Evolutionary conservation across 2,888 invertebrate genomes (phyloP).

Genomic region (Incurvaria masculella): DNA sequence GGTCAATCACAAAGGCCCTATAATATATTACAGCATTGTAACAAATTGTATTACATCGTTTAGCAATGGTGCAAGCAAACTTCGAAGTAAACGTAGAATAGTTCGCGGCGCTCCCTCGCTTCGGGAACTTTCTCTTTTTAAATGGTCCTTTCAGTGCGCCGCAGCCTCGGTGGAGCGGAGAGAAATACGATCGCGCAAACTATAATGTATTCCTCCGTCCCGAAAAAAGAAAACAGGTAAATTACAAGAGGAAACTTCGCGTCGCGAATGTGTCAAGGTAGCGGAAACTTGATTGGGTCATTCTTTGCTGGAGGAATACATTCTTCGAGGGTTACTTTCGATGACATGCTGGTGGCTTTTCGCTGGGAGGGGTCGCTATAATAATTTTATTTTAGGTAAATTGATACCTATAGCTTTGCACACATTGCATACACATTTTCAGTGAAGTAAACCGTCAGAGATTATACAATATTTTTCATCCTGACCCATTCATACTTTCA

Average conservation of each 20-base stretch:
- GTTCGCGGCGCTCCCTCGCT: neutral
- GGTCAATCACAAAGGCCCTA: too few species aligned
- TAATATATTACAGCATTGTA: too few species aligned
- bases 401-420: too few species aligned
- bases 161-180: constrained; percentile 35
- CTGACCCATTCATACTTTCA: too few species aligned
- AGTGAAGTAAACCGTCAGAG: too few species aligned
- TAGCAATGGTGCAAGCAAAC: too few species aligned
- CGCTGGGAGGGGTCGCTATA: too few species aligned
- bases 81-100: too few species aligned
- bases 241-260: constrained; percentile 20
- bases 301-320: neutral
- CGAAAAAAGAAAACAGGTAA: constrained; percentile 30
- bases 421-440: too few species aligned
- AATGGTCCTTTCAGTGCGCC: constrained; percentile 32
- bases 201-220: constrained; percentile 28
- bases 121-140: constrained; percentile 19
- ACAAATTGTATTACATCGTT: too few species aligned
- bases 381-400: too few species aligned
- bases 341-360: neutral
- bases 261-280: constrained; percentile 30
- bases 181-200: constrained; percentile 39
- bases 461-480: too few species aligned
- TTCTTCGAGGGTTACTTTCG: neutral
- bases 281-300: constrained; percentile 43